These are phyloP conservation scores for Equus quagga DNA, from an alignment of 2,113 vertebrate genomes.

Conservation along the genomic window DNA sequence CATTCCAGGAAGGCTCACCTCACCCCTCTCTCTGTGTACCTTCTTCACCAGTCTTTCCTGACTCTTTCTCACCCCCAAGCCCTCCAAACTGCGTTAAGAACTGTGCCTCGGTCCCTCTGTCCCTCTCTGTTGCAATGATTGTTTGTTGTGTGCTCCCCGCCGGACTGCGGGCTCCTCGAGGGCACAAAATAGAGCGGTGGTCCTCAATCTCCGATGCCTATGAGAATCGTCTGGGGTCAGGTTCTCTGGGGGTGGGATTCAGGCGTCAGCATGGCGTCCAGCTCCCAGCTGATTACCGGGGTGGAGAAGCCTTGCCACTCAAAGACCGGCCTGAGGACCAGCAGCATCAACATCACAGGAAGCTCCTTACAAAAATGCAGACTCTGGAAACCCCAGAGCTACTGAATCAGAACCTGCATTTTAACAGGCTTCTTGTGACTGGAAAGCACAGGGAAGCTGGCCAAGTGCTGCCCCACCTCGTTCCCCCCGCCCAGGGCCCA, in stretches of 20 bases:
- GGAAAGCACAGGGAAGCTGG: neutral
- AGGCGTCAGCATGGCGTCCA: neutral
- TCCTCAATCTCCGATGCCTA: no score
- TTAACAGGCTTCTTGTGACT: neutral
- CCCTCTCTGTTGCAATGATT: neutral
- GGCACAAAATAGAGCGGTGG: neutral
- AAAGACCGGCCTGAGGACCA: neutral
- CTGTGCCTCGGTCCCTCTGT: rapidly evolving
- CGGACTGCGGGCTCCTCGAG: rapidly evolving
- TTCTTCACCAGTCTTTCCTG: neutral
- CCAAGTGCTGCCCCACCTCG: no score
- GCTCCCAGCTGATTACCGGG: neutral
- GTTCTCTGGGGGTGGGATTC: rapidly evolving
- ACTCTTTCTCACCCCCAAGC: neutral
- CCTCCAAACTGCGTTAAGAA: neutral
- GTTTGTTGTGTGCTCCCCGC: no score
- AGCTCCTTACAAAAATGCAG: neutral
- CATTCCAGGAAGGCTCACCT: neutral
- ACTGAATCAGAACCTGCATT: neutral
- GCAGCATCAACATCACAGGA: neutral
- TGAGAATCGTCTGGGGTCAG: neutral
- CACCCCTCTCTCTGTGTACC: rapidly evolving
- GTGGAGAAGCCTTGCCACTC: neutral
- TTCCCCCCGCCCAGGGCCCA: no score
- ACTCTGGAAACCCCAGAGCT: neutral